Evolutionary conservation across 92 coral and sea anemone species (phyloP), one percentile per base, ranked within the genome.

Genomic region (Montipora capitata): DNA sequence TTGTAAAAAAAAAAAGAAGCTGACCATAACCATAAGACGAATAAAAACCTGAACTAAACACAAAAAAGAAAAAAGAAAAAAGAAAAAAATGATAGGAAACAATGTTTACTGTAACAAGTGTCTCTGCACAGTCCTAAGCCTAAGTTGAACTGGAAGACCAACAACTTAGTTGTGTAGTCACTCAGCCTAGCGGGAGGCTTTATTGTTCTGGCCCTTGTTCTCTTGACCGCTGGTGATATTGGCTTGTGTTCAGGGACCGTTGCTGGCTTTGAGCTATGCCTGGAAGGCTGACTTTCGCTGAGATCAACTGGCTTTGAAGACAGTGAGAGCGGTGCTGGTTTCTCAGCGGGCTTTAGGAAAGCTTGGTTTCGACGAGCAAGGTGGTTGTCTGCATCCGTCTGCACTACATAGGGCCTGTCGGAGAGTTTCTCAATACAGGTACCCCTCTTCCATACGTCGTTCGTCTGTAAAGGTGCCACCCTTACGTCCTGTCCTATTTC

Each of bases 371-470:
- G 44, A 15, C 76, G 17, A 70, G 0, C 52, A 45, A 45, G 51
- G 0, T 39, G 76, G 15, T 40, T 70, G 49, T 35, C 76, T 0
- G 11, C 14, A 71, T 73, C 9, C 39, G 65, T 68, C 49, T 67
- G 15, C 58, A 72, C 56, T 8, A 15, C 48, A 64, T 81, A 51
- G 41, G 77, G 68, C 14, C 54, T 66, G 74, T 68, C 77, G 7
- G 86, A 81, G 42, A 81, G 45, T 16, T 81, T 81, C 86, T 65
- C 85, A n/a, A 63, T 4, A 42, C 76, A 80, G 42, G 38, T 68
- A 44, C 83, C 54, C 51, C 38, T 78, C 14, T 49, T 51, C 57
- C 85, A 65, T 51, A 42, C 9, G 10, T 80, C 12, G 27, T 80
- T n/a, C 35, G 43, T 80, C 61, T 8, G 69, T 67, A 51, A 17